Evolutionary conservation across 2,113 vertebrate genomes (phyloP).

Genomic region (Tautogolabrus adspersus): DNA sequence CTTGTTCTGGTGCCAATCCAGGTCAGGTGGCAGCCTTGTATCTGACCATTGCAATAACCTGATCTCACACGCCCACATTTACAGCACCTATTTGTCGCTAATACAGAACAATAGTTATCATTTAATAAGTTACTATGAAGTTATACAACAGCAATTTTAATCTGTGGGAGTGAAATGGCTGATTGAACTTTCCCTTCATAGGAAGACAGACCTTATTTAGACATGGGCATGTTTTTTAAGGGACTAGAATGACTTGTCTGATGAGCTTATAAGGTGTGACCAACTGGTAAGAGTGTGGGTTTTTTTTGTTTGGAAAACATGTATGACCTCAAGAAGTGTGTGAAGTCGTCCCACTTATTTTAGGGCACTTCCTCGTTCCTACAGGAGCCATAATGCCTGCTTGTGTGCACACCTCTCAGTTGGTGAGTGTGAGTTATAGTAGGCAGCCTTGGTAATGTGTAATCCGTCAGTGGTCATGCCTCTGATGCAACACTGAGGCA

Average conservation of each 20-base stretch:
- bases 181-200: neutral
- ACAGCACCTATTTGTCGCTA: neutral
- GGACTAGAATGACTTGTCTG: conserved; percentile 44
- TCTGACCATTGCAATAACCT: conserved; percentile 6
- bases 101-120: neutral
- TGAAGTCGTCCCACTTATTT: conserved; percentile 43
- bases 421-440: conserved; percentile 45
- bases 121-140: neutral
- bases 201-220: neutral
- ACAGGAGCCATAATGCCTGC: conserved; percentile 60
- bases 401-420: conserved; percentile 51
- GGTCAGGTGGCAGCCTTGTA: conserved; percentile 29
- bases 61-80: conserved; percentile 2
- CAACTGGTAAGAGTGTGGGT: conserved; percentile 28
- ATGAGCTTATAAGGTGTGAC: conserved; percentile 49
- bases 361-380: conserved; percentile 65
- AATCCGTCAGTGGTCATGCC: conserved; percentile 60
- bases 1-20: conserved; percentile 53
- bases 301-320: conserved; percentile 59
- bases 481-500: conserved; percentile 77
- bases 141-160: neutral
- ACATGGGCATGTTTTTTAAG: conserved; percentile 18
- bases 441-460: conserved; percentile 58
- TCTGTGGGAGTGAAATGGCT: conserved; percentile 6
- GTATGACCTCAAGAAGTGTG: conserved; percentile 46